Evolutionary conservation across 2,888 invertebrate species (phyloP), one percentile per base, ranked within the genome.

Genomic region (Capitulum mitella): DNA sequence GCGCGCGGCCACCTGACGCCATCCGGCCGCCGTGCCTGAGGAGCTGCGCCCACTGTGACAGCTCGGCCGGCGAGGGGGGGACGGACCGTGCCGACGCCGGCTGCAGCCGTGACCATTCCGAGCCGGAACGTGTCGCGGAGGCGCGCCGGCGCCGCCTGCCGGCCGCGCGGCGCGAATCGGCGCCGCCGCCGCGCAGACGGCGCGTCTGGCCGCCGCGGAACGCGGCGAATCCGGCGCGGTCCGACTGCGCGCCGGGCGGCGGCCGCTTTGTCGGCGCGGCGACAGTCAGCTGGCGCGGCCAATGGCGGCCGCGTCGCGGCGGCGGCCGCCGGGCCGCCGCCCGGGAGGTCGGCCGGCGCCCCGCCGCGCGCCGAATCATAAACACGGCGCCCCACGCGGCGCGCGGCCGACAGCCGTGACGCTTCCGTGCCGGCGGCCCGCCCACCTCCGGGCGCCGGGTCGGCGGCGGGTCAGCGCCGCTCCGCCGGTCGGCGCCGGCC

Each of bases 341-440:
- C 3, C 19, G 34, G 64, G 64, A 64, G 61, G 64, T 64, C 34
- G 40, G 26, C 26, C 22, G 70, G n/a, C 37, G 70, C 40, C 70
- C 37, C 70, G 70, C 26, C 70, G 70, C 40, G 70, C 37, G 22
- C 26, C 70, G 40, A 40, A 70, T 26, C 40, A 40, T 70, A 70
- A 70, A 70, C 40, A 70, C 37, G 37, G 40, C 70, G 37, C 70
- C 70, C 70, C 70, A n/a, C 37, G 40, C 70, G 22, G 70, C 70
- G 70, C 14, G 29, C 40, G 70, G 37, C 70, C 40, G 70, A 40
- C 70, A 70, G 70, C 37, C 70, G 70, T 70, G 70, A 70, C 70
- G 70, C 70, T 70, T 70, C 70, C 70, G 70, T 70, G 70, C 70
- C 40, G 70, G 70, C 37, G 70, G 40, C 70, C 34, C 34, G 34